Base-by-base conservation (phyloP, 2,888 invertebrate genomes). In the Leptinotarsa tumamoca region DNA sequence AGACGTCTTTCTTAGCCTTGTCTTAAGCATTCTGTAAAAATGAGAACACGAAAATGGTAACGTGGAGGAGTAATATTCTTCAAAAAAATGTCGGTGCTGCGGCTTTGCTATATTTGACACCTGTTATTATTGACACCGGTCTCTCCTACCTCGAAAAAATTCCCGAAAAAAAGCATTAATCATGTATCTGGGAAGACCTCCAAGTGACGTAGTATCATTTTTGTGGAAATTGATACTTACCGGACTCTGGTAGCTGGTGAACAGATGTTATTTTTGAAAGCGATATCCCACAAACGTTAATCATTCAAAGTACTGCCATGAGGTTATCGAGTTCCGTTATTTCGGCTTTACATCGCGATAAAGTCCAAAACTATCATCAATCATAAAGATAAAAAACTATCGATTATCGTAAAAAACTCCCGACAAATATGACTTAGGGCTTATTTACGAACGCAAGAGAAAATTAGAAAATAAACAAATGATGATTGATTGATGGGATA, bases 261-360 rank as follows among this genome's bases (percentile, higher is more conserved):
- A 73, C 73, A 73, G 73, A 73, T 76, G 76, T 76, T 76, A 58
- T 68, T 73, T 71, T 68, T 68, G 76, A 63, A 73, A 71, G 14
- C 21, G 77, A 77, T 77, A 77, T 66, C 56, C 69, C 75, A 21
- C 72, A 66, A 75, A 68, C 56, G 63, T 13, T 43, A 63, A 63
- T 63, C 63, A 43, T 63, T 33, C 43, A 63, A 63, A 63, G n/a
- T 14, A n/a, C 63, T 63, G 63, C 63, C 18, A 43, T 63, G 43
- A 43, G 63, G 63, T 63, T 63, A 63, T 63, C 63, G 43, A n/a
- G 13, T 33, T 43, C 63, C 63, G 63, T 63, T 63, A 63, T 33
- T 58, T 58, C 21, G 58, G 21, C 58, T 61, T 61, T 63, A n/a
- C 33, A 63, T 63, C 63, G 63, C 63, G 63, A 63, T 63, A 63